phyloP scores from a whole-genome alignment of 2,888 invertebrate genomes.

The Sphaerophoria taeniata region DNA sequence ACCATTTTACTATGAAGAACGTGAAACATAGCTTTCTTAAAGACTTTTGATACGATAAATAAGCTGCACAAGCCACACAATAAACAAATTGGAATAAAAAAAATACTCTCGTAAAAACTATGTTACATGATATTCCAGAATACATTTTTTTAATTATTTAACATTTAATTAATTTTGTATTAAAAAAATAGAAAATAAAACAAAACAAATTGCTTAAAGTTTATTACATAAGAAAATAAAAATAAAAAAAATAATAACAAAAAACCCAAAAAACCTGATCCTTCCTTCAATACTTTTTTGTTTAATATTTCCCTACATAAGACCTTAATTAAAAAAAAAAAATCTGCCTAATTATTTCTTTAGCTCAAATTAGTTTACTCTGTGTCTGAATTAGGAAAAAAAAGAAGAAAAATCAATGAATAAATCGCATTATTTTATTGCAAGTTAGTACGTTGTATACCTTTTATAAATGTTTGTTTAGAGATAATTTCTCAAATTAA shows the following conservation, averaged over 20 bases:
- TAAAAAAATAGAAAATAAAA: background rate
- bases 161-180: conserved; percentile 7
- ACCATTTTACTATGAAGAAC: conserved; percentile 23
- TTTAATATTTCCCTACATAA: background rate
- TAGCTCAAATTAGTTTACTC: conserved; percentile 58
- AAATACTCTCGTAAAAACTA: conserved; percentile 6
- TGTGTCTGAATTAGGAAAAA: conserved; percentile 30
- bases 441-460: conserved; percentile 45
- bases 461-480: conserved; percentile 70
- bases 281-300: background rate
- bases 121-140: conserved; percentile 18
- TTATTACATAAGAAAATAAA: background rate
- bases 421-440: conserved; percentile 34
- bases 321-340: conserved; percentile 13
- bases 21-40: conserved; percentile 34
- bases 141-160: background rate
- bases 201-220: conserved; percentile 6
- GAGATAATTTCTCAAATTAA: conserved; percentile 72
- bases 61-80: conserved; percentile 34
- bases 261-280: background rate
- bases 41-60: conserved; percentile 37
- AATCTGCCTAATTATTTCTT: conserved; percentile 56
- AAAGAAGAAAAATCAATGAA: background rate
- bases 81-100: conserved; percentile 16
- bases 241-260: background rate